Evolutionary conservation across 1,140 invertebrate species (phyloP), one percentile per base, ranked within the genome.

Genomic region (Schlechtendalia chinensis): DNA sequence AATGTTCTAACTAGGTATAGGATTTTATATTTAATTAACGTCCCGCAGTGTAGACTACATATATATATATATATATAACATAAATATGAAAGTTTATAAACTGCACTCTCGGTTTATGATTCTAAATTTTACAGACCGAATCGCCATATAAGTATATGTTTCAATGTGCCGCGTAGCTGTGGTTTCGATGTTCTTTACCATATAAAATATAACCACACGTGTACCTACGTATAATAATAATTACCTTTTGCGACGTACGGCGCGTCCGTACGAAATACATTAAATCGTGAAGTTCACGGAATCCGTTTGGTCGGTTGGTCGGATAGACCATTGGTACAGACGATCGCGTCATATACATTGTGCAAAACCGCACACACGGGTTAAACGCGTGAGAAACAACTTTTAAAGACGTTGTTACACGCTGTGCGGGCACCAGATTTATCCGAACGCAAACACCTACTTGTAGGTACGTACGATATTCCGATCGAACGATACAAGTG

Each of bases 31-130:
- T 24, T 47, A 69, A 69, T 69, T 47, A 54, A n/a, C 4, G 19
- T n/a, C 10, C 54, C n/a, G 59, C 1, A 29, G 24, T 27, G 8
- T 39, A 39, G 32, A 3, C 32, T 39, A n/a, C n/a, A n/a, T n/a
- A n/a, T n/a, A n/a, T n/a, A n/a, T n/a, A n/a, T n/a, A n/a, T n/a
- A n/a, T n/a, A 5, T 45, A 19, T 16, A 39, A 2, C 39, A 27
- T 59, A 77, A 61, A 77, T 77, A 54, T 79, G 75, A 79, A 79
- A 79, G 75, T 63, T 79, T 63, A 61, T 47, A 22, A 39, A 50
- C 17, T n/a, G n/a, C 17, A 32, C 0, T 79, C 50, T 63, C n/a
- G 17, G 75, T 4, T 12, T 50, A 45, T 61, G 17, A 27, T 50
- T 61, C 47, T 53, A 54, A 12, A 72, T n/a, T 72, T 72, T 54